phyloP scores from a whole-genome alignment of 2,113 vertebrate species.

The Pachycephala philippinensis region DNA sequence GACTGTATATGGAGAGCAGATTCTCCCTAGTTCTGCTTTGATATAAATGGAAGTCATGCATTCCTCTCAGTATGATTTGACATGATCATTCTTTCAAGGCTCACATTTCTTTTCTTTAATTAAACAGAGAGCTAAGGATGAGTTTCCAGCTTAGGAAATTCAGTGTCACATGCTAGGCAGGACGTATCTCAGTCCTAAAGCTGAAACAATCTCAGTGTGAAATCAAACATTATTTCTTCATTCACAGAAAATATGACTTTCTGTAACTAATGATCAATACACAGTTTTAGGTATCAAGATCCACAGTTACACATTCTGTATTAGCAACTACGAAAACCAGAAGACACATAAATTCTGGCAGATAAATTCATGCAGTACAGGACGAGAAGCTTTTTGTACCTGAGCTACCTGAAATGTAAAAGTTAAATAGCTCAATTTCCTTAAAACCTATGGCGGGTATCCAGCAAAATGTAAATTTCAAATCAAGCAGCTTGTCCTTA shows the following conservation, averaged over 20 bases:
- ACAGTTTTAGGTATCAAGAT: neutral
- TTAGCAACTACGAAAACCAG: neutral
- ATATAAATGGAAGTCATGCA: neutral
- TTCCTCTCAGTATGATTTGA: neutral
- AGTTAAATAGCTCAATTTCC: neutral
- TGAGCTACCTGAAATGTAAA: neutral
- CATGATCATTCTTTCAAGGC: neutral
- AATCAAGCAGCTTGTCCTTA: neutral
- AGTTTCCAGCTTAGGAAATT: neutral
- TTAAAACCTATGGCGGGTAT: neutral
- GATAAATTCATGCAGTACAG: neutral
- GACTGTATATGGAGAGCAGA: neutral
- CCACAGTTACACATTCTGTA: neutral
- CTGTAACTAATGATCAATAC: neutral
- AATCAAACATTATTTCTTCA: neutral
- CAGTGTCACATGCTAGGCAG: neutral
- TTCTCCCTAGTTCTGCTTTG: neutral
- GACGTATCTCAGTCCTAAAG: neutral
- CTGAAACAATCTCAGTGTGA: neutral
- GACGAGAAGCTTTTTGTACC: neutral
- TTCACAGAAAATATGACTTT: neutral
- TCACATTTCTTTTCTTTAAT: neutral
- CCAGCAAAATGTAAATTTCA: neutral
- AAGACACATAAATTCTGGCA: neutral
- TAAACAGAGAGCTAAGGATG: neutral